These are phyloP conservation scores for Eupelmus urozonus DNA, from an alignment of 2,888 invertebrate genomes.

Conservation along the genomic window DNA sequence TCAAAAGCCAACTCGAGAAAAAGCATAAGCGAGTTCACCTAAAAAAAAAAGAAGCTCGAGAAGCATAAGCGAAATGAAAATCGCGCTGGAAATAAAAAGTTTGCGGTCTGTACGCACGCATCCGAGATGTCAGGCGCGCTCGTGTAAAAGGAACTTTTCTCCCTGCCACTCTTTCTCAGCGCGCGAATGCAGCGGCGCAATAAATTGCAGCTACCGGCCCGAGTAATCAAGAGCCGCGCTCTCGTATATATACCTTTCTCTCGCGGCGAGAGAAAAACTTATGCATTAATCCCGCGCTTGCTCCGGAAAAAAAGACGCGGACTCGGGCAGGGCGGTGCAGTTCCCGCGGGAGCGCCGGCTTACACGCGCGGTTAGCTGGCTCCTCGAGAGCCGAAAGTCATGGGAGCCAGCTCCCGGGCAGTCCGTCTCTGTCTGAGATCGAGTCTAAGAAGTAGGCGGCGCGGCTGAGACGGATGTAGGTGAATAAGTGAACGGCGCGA, in stretches of 20 bases:
- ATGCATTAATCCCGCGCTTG: constrained; percentile 49
- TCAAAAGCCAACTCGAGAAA: neutral
- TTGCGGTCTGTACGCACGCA: neutral
- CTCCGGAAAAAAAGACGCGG: neutral
- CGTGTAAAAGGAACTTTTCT: constrained; percentile 28
- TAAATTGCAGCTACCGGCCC: constrained; percentile 48
- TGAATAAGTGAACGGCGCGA: constrained; percentile 53
- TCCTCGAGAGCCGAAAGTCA: constrained; percentile 54
- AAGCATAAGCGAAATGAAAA: constrained; percentile 29
- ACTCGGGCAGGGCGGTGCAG: neutral
- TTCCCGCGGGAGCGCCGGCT: constrained; percentile 61
- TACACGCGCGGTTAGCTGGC: constrained; percentile 75
- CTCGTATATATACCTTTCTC: neutral
- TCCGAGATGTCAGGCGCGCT: neutral
- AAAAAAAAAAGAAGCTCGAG: constrained; percentile 11
- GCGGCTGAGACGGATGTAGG: constrained; percentile 42
- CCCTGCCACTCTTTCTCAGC: constrained; percentile 6
- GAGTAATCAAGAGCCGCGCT: constrained; percentile 42
- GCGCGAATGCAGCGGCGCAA: constrained; percentile 48
- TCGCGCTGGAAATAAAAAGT: constrained; percentile 40
- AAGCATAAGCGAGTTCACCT: neutral
- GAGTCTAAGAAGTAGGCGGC: constrained; percentile 48
- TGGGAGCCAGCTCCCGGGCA: neutral
- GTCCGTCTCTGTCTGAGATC: neutral
- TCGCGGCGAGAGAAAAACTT: constrained; percentile 21